Conservation (phyloP, 2,113 vertebrate species). For the Neodon shergylaensis region DNA sequence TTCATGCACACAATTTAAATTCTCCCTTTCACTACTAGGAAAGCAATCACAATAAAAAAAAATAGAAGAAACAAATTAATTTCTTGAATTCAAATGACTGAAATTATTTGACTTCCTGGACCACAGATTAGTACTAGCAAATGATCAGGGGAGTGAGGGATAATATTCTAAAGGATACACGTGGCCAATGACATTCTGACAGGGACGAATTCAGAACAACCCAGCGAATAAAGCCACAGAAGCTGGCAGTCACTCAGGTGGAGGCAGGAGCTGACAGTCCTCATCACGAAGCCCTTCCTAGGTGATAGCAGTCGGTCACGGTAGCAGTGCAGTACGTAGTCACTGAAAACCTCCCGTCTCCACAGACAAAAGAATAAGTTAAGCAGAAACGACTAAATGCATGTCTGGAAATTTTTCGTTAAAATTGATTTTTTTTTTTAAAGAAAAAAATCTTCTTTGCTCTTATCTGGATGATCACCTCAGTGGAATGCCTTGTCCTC, state of each 20-base stretch:
- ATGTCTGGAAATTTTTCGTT: conserved; percentile 29
- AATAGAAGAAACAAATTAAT: conserved; percentile 31
- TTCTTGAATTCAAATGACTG: conserved; percentile 13
- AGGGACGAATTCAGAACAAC: background rate
- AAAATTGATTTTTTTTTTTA: conserved; percentile 42
- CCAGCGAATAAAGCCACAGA: background rate
- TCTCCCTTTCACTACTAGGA: conserved; percentile 36
- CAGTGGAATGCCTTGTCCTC: background rate
- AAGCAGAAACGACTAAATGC: background rate
- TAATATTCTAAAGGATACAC: background rate
- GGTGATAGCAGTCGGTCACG: background rate
- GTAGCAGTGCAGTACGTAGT: background rate
- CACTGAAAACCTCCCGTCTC: background rate
- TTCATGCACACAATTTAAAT: conserved; percentile 39
- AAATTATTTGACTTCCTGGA: conserved; percentile 24
- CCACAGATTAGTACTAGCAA: conserved; percentile 38
- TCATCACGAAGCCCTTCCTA: background rate
- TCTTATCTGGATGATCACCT: conserved; percentile 30
- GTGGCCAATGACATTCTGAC: background rate
- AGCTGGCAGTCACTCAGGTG: background rate
- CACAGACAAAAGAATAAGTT: conserved; percentile 35
- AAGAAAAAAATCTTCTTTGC: background rate
- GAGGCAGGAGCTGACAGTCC: background rate
- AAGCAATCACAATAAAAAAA: conserved; percentile 43
- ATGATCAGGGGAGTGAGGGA: background rate